Conservation (phyloP, 1,140 invertebrate species). For the Nautilus pompilius region DNA sequence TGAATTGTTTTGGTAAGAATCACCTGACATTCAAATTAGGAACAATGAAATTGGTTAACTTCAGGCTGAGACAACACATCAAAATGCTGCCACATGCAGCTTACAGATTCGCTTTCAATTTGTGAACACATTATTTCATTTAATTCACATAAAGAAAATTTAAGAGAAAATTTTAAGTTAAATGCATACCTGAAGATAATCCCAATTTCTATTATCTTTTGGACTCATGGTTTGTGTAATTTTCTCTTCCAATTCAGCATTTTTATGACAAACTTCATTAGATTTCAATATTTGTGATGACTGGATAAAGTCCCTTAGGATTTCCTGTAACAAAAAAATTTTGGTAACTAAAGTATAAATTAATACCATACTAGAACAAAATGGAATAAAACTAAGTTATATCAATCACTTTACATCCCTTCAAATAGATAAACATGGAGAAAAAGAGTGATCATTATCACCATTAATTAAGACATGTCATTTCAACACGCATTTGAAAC, state of each 20-base stretch:
- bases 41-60: too few relatives aligned
- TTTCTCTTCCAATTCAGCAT: conserved; percentile 39
- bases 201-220: too few relatives aligned
- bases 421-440: not conserved
- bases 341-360: not conserved
- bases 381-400: not conserved
- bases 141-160: too few relatives aligned
- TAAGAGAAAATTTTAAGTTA: too few relatives aligned
- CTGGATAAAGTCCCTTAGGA: conserved; percentile 39
- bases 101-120: too few relatives aligned
- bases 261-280: conserved; percentile 39
- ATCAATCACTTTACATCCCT: not conserved
- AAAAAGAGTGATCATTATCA: not conserved
- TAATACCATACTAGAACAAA: not conserved
- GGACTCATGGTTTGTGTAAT: too few relatives aligned
- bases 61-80: too few relatives aligned
- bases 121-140: too few relatives aligned
- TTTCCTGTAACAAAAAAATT: conserved; percentile 22
- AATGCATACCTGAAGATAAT: too few relatives aligned
- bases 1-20: too few relatives aligned
- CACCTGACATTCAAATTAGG: too few relatives aligned
- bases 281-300: conserved; percentile 30
- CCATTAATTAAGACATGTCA: not conserved
- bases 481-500: not conserved
- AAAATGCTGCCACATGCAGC: too few relatives aligned